These are phyloP conservation scores for Catamblyrhynchus diadema DNA, from an alignment of 2,797 vertebrate genomes.

Conservation along the genomic window DNA sequence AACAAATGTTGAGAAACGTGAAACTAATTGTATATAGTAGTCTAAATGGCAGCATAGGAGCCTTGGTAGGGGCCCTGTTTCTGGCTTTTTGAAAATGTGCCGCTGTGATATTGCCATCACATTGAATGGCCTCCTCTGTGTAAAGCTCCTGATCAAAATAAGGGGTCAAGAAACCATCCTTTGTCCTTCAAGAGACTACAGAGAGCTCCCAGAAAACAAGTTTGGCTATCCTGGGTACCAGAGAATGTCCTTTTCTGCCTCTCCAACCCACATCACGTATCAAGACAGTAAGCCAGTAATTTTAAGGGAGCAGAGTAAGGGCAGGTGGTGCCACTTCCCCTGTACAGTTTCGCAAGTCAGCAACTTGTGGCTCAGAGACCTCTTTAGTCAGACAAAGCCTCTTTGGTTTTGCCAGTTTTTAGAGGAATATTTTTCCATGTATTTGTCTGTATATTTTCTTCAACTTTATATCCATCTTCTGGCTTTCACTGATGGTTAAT, in stretches of 20 bases:
- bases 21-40: neutral
- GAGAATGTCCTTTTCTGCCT: neutral
- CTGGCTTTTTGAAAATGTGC: neutral
- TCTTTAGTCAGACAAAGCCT: neutral
- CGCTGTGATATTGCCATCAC: accelerated
- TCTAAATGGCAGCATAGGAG: neutral
- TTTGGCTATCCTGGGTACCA: neutral
- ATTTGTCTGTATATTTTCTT: neutral
- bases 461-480: neutral
- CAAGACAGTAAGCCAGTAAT: neutral
- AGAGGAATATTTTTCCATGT: neutral
- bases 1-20: neutral
- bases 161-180: neutral
- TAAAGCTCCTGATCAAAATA: neutral
- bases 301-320: neutral
- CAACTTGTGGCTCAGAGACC: neutral
- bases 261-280: neutral
- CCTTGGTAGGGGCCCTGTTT: neutral
- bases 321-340: neutral
- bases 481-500: neutral
- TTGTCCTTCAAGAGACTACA: neutral
- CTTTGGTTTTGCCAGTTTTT: neutral
- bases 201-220: neutral
- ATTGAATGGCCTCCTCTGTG: neutral
- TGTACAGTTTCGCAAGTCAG: neutral